Evolutionary conservation across 2,113 vertebrate species (phyloP).

Genomic region (Gorilla gorilla): DNA sequence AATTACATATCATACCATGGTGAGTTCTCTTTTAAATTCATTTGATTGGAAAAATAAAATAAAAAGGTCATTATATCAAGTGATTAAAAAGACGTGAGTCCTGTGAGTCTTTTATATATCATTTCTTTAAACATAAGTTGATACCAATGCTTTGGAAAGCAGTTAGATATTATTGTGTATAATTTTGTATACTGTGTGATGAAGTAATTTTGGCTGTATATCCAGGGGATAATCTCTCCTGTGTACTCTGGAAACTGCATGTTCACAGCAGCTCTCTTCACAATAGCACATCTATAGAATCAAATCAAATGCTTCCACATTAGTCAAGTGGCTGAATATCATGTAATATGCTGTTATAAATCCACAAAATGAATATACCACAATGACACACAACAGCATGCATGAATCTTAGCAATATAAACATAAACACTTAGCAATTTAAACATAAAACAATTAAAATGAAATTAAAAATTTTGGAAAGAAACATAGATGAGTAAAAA

Average conservation of each 20-base stretch:
- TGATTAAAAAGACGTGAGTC: constrained; percentile 43
- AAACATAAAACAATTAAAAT: background rate
- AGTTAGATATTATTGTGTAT: background rate
- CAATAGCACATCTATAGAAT: background rate
- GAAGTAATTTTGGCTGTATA: background rate
- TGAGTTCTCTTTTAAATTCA: constrained; percentile 27
- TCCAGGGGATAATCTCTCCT: background rate
- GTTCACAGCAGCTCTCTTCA: background rate
- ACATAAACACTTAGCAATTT: background rate
- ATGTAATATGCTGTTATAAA: background rate
- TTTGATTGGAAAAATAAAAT: constrained; percentile 24
- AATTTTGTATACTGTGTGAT: background rate
- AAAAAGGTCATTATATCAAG: constrained; percentile 44
- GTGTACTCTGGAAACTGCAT: background rate
- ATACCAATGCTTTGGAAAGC: constrained; percentile 45
- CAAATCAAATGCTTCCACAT: background rate
- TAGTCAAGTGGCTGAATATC: background rate
- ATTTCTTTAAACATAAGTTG: constrained; percentile 42
- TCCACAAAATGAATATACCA: background rate
- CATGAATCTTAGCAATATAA: background rate
- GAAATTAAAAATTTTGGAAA: background rate
- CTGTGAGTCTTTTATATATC: background rate
- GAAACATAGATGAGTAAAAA: background rate
- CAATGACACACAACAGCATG: background rate
- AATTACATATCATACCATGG: constrained; percentile 26